A percentile compares a stretch with the other conserved stretches of the same genome.
Evolutionary conservation across 2,888 invertebrate species (phyloP).

Genomic region (Metellina segmentata): DNA sequence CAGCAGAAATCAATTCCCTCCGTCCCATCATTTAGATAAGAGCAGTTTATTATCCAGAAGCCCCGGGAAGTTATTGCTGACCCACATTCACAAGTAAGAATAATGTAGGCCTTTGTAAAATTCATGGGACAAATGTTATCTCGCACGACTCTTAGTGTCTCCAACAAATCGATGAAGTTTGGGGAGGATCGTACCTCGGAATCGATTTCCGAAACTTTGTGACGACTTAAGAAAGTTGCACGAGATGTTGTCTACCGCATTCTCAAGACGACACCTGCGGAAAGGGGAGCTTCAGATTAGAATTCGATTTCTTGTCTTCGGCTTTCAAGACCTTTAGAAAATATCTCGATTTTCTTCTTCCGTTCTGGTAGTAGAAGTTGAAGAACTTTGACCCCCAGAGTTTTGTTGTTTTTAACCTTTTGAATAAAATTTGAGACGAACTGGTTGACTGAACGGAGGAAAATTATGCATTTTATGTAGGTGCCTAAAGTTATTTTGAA

Average conservation of each 20-base stretch:
- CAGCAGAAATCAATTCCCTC: neutral
- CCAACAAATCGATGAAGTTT: conserved; percentile 48
- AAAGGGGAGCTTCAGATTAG: neutral
- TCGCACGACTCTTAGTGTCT: conserved; percentile 28
- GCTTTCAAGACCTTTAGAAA: neutral
- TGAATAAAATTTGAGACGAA: too few species aligned
- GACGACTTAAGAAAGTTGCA: neutral
- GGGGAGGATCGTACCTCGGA: neutral
- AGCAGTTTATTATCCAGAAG: neutral
- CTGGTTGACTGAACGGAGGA: too few species aligned
- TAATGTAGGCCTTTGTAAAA: conserved; percentile 34
- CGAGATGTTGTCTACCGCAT: neutral
- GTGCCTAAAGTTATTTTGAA: too few species aligned
- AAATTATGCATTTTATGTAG: too few species aligned
- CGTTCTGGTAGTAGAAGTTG: too few species aligned
- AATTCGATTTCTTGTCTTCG: neutral
- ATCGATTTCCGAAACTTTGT: conserved; percentile 14
- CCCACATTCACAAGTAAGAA: conserved; percentile 54
- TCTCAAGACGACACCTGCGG: neutral
- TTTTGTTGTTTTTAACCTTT: too few species aligned
- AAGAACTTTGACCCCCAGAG: too few species aligned
- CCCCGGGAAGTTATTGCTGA: conserved; percentile 19
- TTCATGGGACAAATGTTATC: conserved; percentile 53
- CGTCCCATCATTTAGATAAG: neutral
- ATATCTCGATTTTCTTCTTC: too few species aligned